Evolutionary conservation across 2,113 vertebrate genomes (phyloP).

Genomic region (Ceratotherium simum): DNA sequence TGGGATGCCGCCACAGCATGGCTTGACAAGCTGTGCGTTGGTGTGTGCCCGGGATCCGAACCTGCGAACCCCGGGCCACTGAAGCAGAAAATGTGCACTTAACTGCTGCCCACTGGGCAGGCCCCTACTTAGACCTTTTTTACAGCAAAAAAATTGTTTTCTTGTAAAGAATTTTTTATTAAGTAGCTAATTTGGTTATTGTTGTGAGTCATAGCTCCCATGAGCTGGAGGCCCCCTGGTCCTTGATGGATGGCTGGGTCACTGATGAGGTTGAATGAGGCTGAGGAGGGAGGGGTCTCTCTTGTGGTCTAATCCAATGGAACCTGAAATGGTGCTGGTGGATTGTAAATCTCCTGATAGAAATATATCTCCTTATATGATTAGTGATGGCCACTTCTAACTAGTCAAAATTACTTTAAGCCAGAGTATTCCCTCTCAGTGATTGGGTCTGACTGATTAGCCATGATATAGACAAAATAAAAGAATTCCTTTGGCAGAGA

Average conservation of each 20-base stretch:
- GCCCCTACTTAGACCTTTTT: not conserved
- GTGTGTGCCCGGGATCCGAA: no score
- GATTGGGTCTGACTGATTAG: not conserved
- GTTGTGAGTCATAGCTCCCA: not conserved
- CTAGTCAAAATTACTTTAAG: constrained; percentile 1
- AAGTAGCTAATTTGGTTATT: not conserved
- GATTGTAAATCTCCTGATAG: not conserved
- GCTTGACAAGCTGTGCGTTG: no score
- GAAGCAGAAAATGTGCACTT: no score
- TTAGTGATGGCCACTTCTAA: not conserved
- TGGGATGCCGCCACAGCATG: no score
- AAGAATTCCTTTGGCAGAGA: not conserved
- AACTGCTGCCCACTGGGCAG: no score
- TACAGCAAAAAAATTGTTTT: not conserved
- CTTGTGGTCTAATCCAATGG: not conserved
- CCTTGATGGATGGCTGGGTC: not conserved
- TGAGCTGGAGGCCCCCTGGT: not conserved
- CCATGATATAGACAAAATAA: not conserved
- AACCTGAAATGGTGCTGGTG: not conserved
- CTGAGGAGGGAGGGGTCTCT: not conserved
- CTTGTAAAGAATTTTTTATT: not conserved
- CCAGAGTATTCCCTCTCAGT: not conserved
- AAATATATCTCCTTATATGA: not conserved
- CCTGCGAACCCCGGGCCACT: no score
- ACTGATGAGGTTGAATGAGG: not conserved